These are phyloP conservation scores for Neofelis nebulosa DNA, from an alignment of 2,113 vertebrate genomes.

Conservation along the genomic window DNA sequence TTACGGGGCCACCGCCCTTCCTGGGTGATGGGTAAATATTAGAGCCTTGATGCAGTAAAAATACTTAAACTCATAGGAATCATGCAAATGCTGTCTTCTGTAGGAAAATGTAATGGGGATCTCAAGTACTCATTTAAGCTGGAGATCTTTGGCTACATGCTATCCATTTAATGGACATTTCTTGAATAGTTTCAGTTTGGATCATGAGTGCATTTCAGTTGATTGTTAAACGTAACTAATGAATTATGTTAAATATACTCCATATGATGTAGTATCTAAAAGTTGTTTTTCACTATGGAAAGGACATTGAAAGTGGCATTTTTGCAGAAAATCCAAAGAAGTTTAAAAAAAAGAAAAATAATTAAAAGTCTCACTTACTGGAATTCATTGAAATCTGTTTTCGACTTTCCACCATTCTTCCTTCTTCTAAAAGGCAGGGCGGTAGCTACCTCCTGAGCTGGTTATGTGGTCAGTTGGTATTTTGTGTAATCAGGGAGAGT, in stretches of 20 bases:
- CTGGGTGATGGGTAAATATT: not conserved
- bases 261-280: not conserved
- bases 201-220: not conserved
- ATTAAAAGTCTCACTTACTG: not conserved
- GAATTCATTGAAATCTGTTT: constrained; percentile 52
- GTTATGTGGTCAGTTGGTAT: not conserved
- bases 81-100: not conserved
- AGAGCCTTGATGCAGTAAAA: not conserved
- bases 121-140: not conserved
- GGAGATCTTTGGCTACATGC: not conserved
- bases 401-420: not conserved
- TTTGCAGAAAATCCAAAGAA: not conserved
- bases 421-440: constrained; percentile 46
- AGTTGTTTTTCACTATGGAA: not conserved
- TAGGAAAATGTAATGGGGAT: not conserved
- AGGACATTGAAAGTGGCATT: not conserved
- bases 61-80: not conserved
- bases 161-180: not conserved
- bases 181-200: not conserved
- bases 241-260: not conserved
- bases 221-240: not conserved
- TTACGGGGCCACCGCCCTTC: constrained; percentile 48
- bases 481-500: constrained; percentile 34
- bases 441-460: not conserved
- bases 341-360: not conserved